Evolutionary conservation across 2,113 vertebrate genomes (phyloP), one percentile per base, ranked within the genome.

Genomic region (Pelecanoides urinatrix): DNA sequence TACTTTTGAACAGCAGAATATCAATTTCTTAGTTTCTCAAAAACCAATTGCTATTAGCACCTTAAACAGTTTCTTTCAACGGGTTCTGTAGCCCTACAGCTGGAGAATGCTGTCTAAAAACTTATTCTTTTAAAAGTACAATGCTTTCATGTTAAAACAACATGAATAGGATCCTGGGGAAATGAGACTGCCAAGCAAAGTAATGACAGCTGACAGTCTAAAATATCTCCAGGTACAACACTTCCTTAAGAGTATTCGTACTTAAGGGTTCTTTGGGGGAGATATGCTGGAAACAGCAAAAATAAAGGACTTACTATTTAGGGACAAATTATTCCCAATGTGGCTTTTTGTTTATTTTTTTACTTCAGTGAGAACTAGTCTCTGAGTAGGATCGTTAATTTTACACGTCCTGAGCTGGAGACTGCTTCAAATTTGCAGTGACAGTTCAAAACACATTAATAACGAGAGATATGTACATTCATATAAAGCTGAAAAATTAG

Each of bases 401-500:
- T 72, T 89, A 47, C 56, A 38, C 17, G 66, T 78, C 91, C 91
- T 70, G 95, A 88, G 90, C 90, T 80, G 38, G 42, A 94, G 72
- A 34, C 44, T 92, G 71, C 94, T 96, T 91, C 49, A 83, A 40
- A 66, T 68, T 77, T 59, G 84, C 94, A 91, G 73, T 79, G 63
- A 70, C 66, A 68, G 25, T 86, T 92, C 84, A 95, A 95, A 90
- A 79, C 66, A 88, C 19, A 2, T 94, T 95, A 86, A 85, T 97
- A n/a, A n/a, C n/a, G n/a, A 93, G 95, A 82, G 75, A 85, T 92
- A 94, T 96, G 38, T 97, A 98, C 97, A 96, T 70, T 93, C 66
- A 38, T 73, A 77, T 26, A 65, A 72, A 92, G 49, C 10, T 86
- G 71, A 92, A 77, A 89, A 90, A 58, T 70, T 30, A 71, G 44